phyloP scores from a whole-genome alignment of 1,140 invertebrate species.

The Drepana arcuata region DNA sequence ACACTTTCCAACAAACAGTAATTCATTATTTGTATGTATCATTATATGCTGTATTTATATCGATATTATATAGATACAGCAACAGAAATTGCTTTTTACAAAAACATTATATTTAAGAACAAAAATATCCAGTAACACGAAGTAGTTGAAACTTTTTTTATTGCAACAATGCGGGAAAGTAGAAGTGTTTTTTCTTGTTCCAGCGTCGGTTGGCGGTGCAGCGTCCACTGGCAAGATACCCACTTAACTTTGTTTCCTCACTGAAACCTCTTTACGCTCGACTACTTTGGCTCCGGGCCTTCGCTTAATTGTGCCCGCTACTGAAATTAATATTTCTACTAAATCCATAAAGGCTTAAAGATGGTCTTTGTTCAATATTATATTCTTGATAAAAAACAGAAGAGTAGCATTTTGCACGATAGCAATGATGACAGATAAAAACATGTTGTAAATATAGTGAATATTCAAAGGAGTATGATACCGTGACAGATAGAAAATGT shows the following conservation, averaged over 20 bases:
- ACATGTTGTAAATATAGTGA: not conserved
- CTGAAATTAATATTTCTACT: not conserved
- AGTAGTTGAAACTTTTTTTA: too few relatives aligned
- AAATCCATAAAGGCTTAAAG: not conserved
- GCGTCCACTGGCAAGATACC: slow-evolving; percentile 12
- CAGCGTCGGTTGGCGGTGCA: slow-evolving; percentile 13
- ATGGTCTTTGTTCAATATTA: not conserved
- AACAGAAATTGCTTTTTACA: too few relatives aligned
- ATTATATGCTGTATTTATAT: too few relatives aligned
- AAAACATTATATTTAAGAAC: too few relatives aligned
- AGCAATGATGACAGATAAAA: not conserved
- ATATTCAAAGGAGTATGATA: not conserved
- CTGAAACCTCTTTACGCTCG: slow-evolving; percentile 8
- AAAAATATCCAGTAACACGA: too few relatives aligned
- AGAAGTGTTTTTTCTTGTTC: slow-evolving; percentile 13
- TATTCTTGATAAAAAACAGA: too few relatives aligned
- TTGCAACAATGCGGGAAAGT: too few relatives aligned
- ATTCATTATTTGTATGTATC: too few relatives aligned
- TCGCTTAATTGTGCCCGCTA: slow-evolving; percentile 12
- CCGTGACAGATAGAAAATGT: too few relatives aligned
- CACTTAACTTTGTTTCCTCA: slow-evolving; percentile 16
- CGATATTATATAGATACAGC: too few relatives aligned
- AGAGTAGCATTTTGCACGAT: too few relatives aligned
- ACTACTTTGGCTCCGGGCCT: slow-evolving; percentile 19
- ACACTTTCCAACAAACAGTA: too few relatives aligned